Evolutionary conservation across 2,888 invertebrate genomes (phyloP).

Genomic region (Petrophora chlorosata): DNA sequence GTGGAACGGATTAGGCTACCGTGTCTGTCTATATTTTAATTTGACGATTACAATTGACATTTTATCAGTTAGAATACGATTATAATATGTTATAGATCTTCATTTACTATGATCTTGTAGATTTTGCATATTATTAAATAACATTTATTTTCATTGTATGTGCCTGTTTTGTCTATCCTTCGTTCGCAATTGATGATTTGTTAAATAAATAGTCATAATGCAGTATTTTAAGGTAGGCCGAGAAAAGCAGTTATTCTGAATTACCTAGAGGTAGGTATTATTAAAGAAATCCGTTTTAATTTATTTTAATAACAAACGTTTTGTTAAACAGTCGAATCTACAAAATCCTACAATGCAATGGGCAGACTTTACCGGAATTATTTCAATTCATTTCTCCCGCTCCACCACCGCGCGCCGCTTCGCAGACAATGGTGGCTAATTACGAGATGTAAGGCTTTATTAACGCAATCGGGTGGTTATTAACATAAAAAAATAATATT

Average conservation of each 20-base stretch:
- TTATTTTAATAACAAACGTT: background rate
- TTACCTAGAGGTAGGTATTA: too few species aligned
- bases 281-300: background rate
- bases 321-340: conserved; percentile 30
- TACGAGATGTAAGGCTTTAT: conserved; percentile 82
- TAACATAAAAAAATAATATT: conserved; percentile 84
- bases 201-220: too few species aligned
- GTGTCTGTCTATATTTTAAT: conserved; percentile 26
- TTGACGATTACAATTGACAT: conserved; percentile 4
- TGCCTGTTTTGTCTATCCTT: too few species aligned
- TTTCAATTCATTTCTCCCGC: conserved; percentile 66
- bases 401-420: conserved; percentile 64
- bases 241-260: too few species aligned
- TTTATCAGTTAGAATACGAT: too few species aligned
- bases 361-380: conserved; percentile 56
- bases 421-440: conserved; percentile 76
- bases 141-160: too few species aligned
- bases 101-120: too few species aligned
- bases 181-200: too few species aligned
- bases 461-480: conserved; percentile 80
- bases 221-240: too few species aligned
- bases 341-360: conserved; percentile 44
- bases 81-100: too few species aligned
- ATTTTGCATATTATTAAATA: background rate
- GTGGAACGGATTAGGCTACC: conserved; percentile 48